These are phyloP conservation scores for Odiellus spinosus DNA, from an alignment of 2,888 invertebrate species.

Conservation along the genomic window DNA sequence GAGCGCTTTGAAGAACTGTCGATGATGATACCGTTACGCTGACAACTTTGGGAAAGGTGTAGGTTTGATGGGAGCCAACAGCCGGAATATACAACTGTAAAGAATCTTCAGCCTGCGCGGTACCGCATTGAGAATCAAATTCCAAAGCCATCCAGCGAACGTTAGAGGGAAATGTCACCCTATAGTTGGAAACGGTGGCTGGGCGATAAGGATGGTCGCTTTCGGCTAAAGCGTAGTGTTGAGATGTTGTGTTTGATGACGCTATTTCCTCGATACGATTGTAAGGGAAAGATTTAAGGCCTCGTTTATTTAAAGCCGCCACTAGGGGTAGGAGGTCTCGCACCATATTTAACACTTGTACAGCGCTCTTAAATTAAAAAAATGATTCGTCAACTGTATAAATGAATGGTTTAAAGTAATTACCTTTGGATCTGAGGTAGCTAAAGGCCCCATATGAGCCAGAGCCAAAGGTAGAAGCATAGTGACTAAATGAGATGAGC, in stretches of 20 bases:
- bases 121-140: constrained; percentile 80
- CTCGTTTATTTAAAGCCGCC: constrained; percentile 55
- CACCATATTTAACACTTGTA: constrained; percentile 67
- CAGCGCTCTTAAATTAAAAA: constrained; percentile 32
- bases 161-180: constrained; percentile 69
- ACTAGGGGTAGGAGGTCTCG: constrained; percentile 78
- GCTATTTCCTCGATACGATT: constrained; percentile 13
- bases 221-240: constrained; percentile 80
- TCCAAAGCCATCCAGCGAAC: constrained; percentile 86
- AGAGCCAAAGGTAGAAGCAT: constrained; percentile 66
- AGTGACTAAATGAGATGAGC: constrained; percentile 45
- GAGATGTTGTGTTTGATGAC: constrained; percentile 47
- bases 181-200: constrained; percentile 64
- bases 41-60: constrained; percentile 22
- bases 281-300: constrained; percentile 7
- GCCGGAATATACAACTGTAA: constrained; percentile 36
- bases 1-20: constrained; percentile 21
- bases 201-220: constrained; percentile 94
- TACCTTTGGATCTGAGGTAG: constrained; percentile 53
- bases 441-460: constrained; percentile 67
- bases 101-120: constrained; percentile 83
- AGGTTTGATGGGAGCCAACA: constrained; percentile 9
- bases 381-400: background rate
- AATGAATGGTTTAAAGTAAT: constrained; percentile 13
- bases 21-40: constrained; percentile 29